Evolutionary conservation across 2,113 vertebrate species (phyloP).

Genomic region (Nicator chloris): DNA sequence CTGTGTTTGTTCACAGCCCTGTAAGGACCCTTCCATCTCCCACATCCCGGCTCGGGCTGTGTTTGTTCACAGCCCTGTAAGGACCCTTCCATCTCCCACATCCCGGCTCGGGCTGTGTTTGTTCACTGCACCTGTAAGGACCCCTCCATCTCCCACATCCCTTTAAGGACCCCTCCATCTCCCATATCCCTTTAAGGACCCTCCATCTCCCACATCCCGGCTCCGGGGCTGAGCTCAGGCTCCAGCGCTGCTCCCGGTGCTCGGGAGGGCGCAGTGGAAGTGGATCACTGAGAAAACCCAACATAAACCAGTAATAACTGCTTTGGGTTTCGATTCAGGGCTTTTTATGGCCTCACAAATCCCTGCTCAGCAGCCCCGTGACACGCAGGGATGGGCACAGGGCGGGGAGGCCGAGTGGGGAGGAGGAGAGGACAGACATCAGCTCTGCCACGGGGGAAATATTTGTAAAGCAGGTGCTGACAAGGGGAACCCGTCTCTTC

Average conservation of each 20-base stretch:
- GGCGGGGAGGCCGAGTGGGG: neutral
- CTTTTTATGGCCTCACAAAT: neutral
- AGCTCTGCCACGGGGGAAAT: neutral
- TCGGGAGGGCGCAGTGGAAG: neutral
- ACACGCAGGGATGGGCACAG: neutral
- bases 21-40: too few relatives aligned
- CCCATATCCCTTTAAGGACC: too few relatives aligned
- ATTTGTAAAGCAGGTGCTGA: neutral
- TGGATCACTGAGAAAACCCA: neutral
- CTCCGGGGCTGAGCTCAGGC: neutral
- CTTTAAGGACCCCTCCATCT: too few relatives aligned
- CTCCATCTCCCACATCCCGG: neutral
- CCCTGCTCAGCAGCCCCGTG: neutral
- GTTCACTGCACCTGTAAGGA: too few relatives aligned
- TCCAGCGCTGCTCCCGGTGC: neutral
- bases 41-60: too few relatives aligned
- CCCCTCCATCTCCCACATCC: too few relatives aligned
- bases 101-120: too few relatives aligned
- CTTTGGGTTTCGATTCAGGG: neutral
- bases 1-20: neutral
- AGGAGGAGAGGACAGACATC: neutral
- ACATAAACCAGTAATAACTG: rapidly evolving
- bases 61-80: too few relatives aligned
- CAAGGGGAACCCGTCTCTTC: too few relatives aligned
- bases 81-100: too few relatives aligned